phyloP scores from a whole-genome alignment of 2,797 vertebrate genomes.

The Sphenopsis melanotis region DNA sequence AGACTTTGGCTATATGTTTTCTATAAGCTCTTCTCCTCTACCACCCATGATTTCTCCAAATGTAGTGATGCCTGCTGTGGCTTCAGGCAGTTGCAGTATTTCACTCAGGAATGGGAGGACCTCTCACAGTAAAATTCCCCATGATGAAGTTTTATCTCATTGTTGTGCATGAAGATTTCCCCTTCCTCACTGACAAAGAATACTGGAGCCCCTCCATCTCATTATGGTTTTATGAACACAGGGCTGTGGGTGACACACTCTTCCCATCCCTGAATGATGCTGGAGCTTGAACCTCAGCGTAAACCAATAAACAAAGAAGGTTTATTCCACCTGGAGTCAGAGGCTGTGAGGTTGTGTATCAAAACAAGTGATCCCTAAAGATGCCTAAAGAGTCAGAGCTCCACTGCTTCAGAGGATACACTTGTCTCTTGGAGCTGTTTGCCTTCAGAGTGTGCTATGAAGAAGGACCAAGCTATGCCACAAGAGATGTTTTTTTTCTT shows the following conservation, averaged over 20 bases:
- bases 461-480: not conserved
- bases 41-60: not conserved
- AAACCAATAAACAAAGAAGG: not conserved
- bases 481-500: not conserved
- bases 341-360: not conserved
- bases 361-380: not conserved
- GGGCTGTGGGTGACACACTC: not conserved
- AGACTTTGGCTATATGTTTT: not conserved
- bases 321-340: not conserved
- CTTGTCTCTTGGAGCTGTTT: not conserved
- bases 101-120: not conserved
- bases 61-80: fast-evolving
- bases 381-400: not conserved
- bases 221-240: not conserved
- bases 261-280: not conserved
- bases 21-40: not conserved
- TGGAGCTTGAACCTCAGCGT: not conserved
- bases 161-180: not conserved
- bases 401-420: not conserved
- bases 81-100: not conserved
- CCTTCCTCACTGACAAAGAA: not conserved
- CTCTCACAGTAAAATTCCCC: not conserved
- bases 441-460: not conserved
- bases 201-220: not conserved
- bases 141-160: not conserved